Evolutionary conservation across 2,888 invertebrate species (phyloP).

Genomic region (Rutpela maculata): DNA sequence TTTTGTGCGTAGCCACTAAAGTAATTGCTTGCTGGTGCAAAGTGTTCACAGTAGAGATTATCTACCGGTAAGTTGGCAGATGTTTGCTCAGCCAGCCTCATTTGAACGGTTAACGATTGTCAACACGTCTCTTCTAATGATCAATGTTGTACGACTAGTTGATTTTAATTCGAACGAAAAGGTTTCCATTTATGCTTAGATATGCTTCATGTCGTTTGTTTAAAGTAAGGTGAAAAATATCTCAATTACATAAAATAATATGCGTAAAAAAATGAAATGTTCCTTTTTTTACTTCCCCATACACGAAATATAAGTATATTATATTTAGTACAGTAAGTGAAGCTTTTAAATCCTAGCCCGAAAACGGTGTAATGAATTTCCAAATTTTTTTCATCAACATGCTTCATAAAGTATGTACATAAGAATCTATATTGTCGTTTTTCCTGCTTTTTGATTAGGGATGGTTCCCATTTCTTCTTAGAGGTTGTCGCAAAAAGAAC

Average conservation of each 20-base stretch:
- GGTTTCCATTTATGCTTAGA: conserved; percentile 14
- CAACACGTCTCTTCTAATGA: conserved; percentile 32
- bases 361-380: no score
- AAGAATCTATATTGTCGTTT: no score
- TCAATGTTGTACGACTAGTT: conserved; percentile 33
- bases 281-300: no score
- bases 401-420: no score
- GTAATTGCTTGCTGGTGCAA: conserved; percentile 36
- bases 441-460: no score
- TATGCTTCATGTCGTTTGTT: not conserved
- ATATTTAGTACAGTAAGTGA: no score
- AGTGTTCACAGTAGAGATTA: not conserved
- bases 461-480: no score
- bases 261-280: no score
- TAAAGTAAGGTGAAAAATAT: not conserved
- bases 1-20: conserved; percentile 30
- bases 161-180: conserved; percentile 10
- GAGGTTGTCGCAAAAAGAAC: no score
- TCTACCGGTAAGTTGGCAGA: conserved; percentile 37
- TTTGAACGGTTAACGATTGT: conserved; percentile 25
- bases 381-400: no score
- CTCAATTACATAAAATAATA: not conserved
- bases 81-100: conserved; percentile 38
- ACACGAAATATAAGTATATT: no score
- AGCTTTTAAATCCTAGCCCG: no score